Conservation (phyloP, 2,113 vertebrate species). For the Picathartes gymnocephalus region DNA sequence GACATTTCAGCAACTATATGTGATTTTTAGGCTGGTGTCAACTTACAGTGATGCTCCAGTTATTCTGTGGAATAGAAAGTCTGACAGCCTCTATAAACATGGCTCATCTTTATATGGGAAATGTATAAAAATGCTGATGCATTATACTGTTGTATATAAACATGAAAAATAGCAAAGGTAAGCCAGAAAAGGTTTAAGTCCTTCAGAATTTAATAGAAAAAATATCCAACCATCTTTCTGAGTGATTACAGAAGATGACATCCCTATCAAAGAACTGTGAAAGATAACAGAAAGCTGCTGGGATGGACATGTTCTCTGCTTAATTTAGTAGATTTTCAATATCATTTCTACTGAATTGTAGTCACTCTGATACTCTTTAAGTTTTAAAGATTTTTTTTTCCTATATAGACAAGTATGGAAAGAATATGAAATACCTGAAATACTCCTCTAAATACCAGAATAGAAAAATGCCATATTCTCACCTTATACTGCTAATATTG, state of each 20-base stretch:
- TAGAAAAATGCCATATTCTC: background rate
- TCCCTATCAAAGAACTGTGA: conserved; percentile 1
- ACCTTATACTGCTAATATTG: background rate
- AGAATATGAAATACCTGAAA: background rate
- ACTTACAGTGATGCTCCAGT: conserved; percentile 11
- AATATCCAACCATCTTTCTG: conserved; percentile 44
- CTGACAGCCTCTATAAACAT: conserved; percentile 44
- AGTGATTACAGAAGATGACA: conserved; percentile 53
- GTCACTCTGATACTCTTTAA: background rate
- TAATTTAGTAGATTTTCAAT: conserved; percentile 9
- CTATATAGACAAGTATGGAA: background rate
- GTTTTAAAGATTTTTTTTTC: background rate
- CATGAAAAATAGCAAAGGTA: conserved; percentile 63
- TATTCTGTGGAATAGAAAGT: conserved; percentile 45
- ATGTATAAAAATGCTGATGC: conserved; percentile 63
- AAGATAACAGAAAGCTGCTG: conserved; percentile 22
- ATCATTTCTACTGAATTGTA: background rate
- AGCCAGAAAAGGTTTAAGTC: conserved; percentile 53
- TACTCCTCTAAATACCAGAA: background rate
- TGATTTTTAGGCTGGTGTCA: conserved; percentile 51
- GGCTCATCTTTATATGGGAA: conserved; percentile 53
- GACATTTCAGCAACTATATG: conserved; percentile 36
- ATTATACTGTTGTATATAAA: conserved; percentile 60
- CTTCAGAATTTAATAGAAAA: conserved; percentile 52
- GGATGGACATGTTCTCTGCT: background rate